Percentiles rank a stretch among this genome's conserved stretches.
phyloP scores from a whole-genome alignment of 2,113 vertebrate species.

The Elanoides forficatus region DNA sequence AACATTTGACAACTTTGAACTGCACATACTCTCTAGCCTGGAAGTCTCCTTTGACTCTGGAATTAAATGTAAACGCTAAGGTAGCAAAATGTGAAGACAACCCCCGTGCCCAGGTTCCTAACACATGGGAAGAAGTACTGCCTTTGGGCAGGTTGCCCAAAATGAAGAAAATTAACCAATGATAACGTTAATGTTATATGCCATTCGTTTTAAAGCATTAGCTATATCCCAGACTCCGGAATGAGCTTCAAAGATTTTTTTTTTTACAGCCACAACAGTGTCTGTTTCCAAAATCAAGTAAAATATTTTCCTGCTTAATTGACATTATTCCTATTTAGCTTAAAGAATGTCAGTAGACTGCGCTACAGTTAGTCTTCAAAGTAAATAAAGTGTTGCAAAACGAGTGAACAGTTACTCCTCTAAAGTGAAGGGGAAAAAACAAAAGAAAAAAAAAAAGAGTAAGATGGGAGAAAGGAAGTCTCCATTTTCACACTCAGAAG shows the following conservation, averaged over 20 bases:
- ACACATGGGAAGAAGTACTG: background rate
- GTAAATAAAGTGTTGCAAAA: background rate
- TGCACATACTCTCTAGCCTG: background rate
- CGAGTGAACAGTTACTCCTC: background rate
- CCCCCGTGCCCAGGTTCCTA: background rate
- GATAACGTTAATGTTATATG: background rate
- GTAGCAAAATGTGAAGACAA: accelerated
- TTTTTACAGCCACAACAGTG: background rate
- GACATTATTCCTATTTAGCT: background rate
- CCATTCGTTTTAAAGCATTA: background rate
- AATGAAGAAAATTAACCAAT: background rate
- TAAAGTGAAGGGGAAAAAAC: background rate
- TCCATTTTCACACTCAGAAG: background rate
- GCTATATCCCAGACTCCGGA: background rate
- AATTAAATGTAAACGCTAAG: background rate
- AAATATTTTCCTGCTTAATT: background rate
- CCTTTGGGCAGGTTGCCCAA: background rate
- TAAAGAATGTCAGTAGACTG: background rate
- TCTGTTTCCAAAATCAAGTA: background rate
- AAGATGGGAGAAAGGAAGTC: background rate
- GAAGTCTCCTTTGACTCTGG: background rate
- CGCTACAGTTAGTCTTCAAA: background rate
- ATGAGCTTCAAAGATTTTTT: background rate
- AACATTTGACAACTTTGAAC: background rate
- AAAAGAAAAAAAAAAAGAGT: background rate